Evolutionary conservation across 2,113 vertebrate genomes (phyloP), one percentile per base, ranked within the genome.

Genomic region (Hemibagrus wyckioides): DNA sequence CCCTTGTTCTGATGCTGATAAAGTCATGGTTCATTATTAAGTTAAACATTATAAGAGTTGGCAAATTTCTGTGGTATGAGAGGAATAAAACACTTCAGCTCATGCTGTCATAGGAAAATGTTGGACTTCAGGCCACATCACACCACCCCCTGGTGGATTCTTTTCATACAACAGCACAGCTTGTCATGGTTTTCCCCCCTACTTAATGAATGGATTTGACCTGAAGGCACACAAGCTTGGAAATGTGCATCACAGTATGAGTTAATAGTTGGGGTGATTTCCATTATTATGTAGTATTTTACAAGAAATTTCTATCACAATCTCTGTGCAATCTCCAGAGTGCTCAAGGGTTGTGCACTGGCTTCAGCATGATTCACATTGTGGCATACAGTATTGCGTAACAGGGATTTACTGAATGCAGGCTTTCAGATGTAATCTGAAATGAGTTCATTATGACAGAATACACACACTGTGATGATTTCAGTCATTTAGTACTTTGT

Each of bases 111-210:
- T 3, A 7, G 6, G 65, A 69, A 69, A 36, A 69, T 67, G 30
- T 15, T 69, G 15, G 30, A 77, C 48, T 30, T n/a, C 75, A 77
- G 19, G 30, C 77, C n/a, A 54, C 6, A 80, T 80, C 8, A 80
- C 44, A 50, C 25, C 50, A 80, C n/a, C 50, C 76, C 19, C 30
- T 80, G 52, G 52, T 80, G 77, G 30, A 80, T 57, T 36, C 21
- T 80, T 56, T 80, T 36, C 50, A 48, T 80, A 80, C 30, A 80
- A 80, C 77, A 80, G 52, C 30, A 80, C 52, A 57, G 30, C 14
- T 30, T 36, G 76, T 33, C 48, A 79, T 30, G 2, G 30, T 36
- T 54, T 80, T 54, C 50, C 76, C 21, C 50, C 76, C 21, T 54
- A 33, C 17, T 77, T 52, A 44, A 85, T 76, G 28, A 85, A 77